Evolutionary conservation across 1,140 invertebrate species (phyloP).

Genomic region (Piezodorus guildinii): DNA sequence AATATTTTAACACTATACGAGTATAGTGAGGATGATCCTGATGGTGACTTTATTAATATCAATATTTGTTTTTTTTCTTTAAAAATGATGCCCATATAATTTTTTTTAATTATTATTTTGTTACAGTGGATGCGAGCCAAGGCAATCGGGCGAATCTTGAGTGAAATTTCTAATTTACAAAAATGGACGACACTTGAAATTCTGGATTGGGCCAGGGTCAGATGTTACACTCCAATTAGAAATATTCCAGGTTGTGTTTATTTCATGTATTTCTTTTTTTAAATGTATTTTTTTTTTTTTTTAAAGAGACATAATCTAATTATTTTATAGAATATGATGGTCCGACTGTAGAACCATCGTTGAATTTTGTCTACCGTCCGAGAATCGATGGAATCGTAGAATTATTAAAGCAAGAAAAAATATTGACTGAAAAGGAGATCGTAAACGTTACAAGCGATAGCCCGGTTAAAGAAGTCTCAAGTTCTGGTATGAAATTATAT

Average conservation of each 20-base stretch:
- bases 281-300: not conserved
- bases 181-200: constrained; percentile 2
- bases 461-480: no score
- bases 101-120: not conserved
- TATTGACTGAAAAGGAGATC: no score
- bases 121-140: constrained; percentile 11
- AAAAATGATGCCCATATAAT: no score
- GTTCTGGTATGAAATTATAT: no score
- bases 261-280: not conserved
- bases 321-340: not conserved
- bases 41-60: no score
- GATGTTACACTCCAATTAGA: constrained; percentile 4
- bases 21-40: no score
- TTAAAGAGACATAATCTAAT: not conserved
- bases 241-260: not conserved
- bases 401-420: no score
- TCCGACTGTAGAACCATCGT: not conserved
- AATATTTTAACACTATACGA: no score
- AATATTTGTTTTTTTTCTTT: no score
- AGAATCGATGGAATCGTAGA: not conserved
- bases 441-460: no score
- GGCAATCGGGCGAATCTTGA: not conserved
- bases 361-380: not conserved
- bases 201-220: not conserved
- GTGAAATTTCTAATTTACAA: not conserved